Conservation (phyloP, 2,888 invertebrate genomes). For the Drosophila multiciliata region DNA sequence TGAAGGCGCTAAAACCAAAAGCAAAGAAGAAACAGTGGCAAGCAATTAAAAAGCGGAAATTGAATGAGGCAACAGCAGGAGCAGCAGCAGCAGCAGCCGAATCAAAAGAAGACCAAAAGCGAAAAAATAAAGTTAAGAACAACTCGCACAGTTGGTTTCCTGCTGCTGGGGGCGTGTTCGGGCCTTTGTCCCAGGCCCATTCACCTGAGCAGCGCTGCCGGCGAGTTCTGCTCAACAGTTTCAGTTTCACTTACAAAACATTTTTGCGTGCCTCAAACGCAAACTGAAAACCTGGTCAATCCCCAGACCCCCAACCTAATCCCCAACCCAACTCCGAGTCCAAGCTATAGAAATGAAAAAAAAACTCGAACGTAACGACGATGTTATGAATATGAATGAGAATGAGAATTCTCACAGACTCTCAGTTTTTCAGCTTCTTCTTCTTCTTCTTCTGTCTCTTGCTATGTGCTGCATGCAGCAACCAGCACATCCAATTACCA, state of each 20-base stretch:
- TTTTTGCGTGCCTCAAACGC: constrained; percentile 16
- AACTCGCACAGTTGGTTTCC: constrained; percentile 8
- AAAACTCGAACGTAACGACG: constrained; percentile 63
- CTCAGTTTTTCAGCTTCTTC: constrained; percentile 1
- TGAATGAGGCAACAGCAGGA: constrained; percentile 36
- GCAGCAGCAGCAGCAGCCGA: constrained; percentile 10
- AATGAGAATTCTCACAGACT: constrained; percentile 5
- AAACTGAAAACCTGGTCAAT: background rate
- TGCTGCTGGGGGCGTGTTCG: constrained; percentile 44
- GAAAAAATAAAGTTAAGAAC: constrained; percentile 12
- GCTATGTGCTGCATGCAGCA: constrained; percentile 17
- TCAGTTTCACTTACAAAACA: constrained; percentile 71
- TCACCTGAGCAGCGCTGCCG: constrained; percentile 48
- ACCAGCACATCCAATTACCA: constrained; percentile 52
- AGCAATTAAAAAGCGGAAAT: constrained; percentile 67
- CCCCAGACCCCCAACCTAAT: background rate
- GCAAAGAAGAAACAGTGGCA: constrained; percentile 17
- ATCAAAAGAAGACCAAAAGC: constrained; percentile 9
- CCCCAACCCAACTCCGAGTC: constrained; percentile 23
- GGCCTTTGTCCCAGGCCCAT: constrained; percentile 61
- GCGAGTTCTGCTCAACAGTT: constrained; percentile 45
- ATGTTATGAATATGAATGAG: constrained; percentile 79
- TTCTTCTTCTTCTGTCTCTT: constrained; percentile 9
- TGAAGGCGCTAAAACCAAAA: constrained; percentile 28
- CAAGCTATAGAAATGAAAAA: constrained; percentile 22